phyloP scores from a whole-genome alignment of 2,113 vertebrate genomes.

The Gobio gobio region DNA sequence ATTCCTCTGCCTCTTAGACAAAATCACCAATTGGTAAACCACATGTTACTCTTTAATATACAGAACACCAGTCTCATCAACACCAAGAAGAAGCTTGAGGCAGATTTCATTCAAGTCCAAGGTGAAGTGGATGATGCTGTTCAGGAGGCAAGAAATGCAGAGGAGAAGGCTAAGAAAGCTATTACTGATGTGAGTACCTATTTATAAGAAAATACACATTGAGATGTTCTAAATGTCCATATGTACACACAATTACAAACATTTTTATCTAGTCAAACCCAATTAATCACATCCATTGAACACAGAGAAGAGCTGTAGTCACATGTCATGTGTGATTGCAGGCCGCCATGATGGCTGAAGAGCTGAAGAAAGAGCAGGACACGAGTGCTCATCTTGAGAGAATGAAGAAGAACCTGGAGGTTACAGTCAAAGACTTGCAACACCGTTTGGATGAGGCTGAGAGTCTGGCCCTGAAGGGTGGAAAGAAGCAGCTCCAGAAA shows the following conservation, averaged over 20 bases:
- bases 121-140: conserved; percentile 86
- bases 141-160: conserved; percentile 83
- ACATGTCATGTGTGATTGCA: conserved; percentile 40
- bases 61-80: conserved; percentile 93
- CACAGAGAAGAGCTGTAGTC: background rate
- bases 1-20: background rate
- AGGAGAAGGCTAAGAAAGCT: conserved; percentile 83
- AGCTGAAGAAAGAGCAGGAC: conserved; percentile 90
- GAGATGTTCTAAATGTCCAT: background rate
- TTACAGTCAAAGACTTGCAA: conserved; percentile 78
- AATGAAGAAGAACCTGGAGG: conserved; percentile 96
- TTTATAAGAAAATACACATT: background rate
- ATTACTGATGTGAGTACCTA: conserved; percentile 75
- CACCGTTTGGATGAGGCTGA: conserved; percentile 91
- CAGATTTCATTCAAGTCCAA: conserved; percentile 86
- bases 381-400: conserved; percentile 89
- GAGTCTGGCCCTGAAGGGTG: conserved; percentile 84
- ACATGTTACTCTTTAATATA: background rate
- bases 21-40: background rate
- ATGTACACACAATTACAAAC: no score
- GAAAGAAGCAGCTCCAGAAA: conserved; percentile 87
- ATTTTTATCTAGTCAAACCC: background rate
- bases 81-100: conserved; percentile 91
- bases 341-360: conserved; percentile 89
- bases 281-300: background rate